Conservation (phyloP, 64 coral and sea anemone species). For the Actinia tenebrosa region DNA sequence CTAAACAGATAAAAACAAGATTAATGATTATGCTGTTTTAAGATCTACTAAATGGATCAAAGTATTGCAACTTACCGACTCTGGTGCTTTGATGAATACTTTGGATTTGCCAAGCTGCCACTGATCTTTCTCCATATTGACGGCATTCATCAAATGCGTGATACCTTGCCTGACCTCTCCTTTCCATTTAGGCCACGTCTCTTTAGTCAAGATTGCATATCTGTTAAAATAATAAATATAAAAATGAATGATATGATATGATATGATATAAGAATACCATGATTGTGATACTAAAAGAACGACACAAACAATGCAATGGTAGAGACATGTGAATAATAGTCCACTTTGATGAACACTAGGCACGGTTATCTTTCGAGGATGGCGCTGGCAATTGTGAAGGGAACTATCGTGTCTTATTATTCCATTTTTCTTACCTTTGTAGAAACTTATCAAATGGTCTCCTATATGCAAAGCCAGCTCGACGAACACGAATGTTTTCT, state of each 20-base stretch:
- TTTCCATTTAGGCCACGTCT: slow-evolving; percentile 87
- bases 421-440: slow-evolving; percentile 30
- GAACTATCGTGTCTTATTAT: too few relatives aligned
- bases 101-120: slow-evolving; percentile 94
- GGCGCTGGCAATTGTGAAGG: too few relatives aligned
- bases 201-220: slow-evolving; percentile 89
- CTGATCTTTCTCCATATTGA: slow-evolving; percentile 96
- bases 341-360: too few relatives aligned
- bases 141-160: slow-evolving; percentile 84
- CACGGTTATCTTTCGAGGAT: too few relatives aligned
- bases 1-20: slow-evolving; percentile 29
- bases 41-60: too few relatives aligned
- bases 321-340: too few relatives aligned
- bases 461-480: slow-evolving; percentile 98
- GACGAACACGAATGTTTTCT: slow-evolving; percentile 93
- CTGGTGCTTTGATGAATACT: slow-evolving; percentile 93
- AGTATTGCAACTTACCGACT: slow-evolving; percentile 73
- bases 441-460: slow-evolving; percentile 92
- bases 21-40: not conserved
- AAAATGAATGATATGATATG: too few relatives aligned
- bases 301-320: too few relatives aligned
- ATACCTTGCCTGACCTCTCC: slow-evolving; percentile 84
- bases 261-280: too few relatives aligned
- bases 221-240: not conserved
- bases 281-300: too few relatives aligned